Conservation (phyloP, 2,888 invertebrate genomes). For the Nomada ruficornis region DNA sequence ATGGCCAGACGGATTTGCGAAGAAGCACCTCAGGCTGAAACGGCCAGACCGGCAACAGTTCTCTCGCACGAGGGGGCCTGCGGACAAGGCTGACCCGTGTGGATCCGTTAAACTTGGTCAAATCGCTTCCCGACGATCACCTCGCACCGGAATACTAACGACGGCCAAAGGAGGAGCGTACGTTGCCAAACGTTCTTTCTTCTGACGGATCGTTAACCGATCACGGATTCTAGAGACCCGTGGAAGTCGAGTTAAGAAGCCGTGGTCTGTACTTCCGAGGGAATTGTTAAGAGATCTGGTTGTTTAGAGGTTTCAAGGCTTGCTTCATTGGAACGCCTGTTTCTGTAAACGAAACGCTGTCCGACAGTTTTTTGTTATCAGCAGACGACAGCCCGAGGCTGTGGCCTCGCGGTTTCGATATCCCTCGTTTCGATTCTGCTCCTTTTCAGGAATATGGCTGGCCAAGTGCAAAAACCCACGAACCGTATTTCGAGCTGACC, state of each 20-base stretch:
- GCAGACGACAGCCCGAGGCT: slow-evolving; percentile 62
- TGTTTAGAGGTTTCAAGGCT: background rate
- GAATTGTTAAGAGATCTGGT: background rate
- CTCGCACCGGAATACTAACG: slow-evolving; percentile 79
- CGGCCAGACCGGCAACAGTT: slow-evolving; percentile 45
- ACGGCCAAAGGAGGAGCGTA: slow-evolving; percentile 54
- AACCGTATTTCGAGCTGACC: slow-evolving; percentile 73
- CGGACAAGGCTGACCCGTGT: slow-evolving; percentile 54
- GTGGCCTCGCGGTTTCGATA: slow-evolving; percentile 54
- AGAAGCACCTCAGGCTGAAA: slow-evolving; percentile 75
- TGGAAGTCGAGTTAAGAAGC: slow-evolving; percentile 7
- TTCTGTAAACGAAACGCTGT: slow-evolving; percentile 7
- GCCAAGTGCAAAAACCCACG: slow-evolving; percentile 70
- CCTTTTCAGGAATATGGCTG: slow-evolving; percentile 60
- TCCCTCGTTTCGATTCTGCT: slow-evolving; percentile 44
- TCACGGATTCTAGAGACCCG: slow-evolving; percentile 2
- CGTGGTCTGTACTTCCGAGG: background rate
- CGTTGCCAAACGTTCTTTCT: slow-evolving; percentile 55
- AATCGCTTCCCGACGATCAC: slow-evolving; percentile 80
- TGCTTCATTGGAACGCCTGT: background rate
- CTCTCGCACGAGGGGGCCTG: slow-evolving; percentile 54
- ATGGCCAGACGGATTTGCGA: slow-evolving; percentile 84
- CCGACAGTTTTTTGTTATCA: slow-evolving; percentile 76
- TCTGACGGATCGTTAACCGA: slow-evolving; percentile 44
- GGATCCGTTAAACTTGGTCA: slow-evolving; percentile 80